Conservation (phyloP, 2,888 invertebrate genomes). For the Ochlodes sylvanus region DNA sequence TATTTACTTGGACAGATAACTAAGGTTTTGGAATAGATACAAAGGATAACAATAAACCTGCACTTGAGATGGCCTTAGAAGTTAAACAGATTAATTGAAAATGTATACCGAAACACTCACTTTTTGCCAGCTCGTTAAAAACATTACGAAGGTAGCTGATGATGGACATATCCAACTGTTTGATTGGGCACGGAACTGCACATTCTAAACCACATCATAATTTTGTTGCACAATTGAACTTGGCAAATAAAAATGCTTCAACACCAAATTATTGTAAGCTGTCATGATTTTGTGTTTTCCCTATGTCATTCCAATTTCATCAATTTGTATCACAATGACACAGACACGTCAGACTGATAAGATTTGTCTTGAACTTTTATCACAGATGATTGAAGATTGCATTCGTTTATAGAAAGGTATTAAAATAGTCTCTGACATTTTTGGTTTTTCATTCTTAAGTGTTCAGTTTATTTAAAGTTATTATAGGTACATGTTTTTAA, state of each 20-base stretch:
- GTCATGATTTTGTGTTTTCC: slow-evolving; percentile 14
- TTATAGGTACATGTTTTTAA: too few species aligned
- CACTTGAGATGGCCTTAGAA: not conserved
- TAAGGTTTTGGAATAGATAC: not conserved
- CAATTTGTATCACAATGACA: slow-evolving; percentile 15
- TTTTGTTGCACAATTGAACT: not conserved
- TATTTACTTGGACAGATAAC: not conserved
- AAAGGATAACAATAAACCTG: not conserved
- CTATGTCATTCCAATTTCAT: slow-evolving; percentile 7
- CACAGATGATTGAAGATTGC: slow-evolving; percentile 14
- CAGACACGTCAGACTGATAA: slow-evolving; percentile 32
- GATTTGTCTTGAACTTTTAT: slow-evolving; percentile 34
- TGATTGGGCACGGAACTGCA: not conserved
- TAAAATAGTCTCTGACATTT: too few species aligned
- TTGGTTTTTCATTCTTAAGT: too few species aligned
- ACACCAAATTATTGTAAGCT: slow-evolving; percentile 14
- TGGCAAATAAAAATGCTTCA: not conserved
- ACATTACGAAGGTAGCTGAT: slow-evolving; percentile 11
- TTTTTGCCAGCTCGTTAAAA: not conserved
- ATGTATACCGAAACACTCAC: slow-evolving; percentile 9
- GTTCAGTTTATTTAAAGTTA: too few species aligned
- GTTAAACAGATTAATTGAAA: not conserved
- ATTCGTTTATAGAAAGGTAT: not conserved
- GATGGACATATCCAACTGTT: slow-evolving; percentile 2
- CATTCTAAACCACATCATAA: slow-evolving; percentile 24